These are phyloP conservation scores for Conomelus anceps DNA, from an alignment of 2,888 invertebrate species.

Conservation along the genomic window DNA sequence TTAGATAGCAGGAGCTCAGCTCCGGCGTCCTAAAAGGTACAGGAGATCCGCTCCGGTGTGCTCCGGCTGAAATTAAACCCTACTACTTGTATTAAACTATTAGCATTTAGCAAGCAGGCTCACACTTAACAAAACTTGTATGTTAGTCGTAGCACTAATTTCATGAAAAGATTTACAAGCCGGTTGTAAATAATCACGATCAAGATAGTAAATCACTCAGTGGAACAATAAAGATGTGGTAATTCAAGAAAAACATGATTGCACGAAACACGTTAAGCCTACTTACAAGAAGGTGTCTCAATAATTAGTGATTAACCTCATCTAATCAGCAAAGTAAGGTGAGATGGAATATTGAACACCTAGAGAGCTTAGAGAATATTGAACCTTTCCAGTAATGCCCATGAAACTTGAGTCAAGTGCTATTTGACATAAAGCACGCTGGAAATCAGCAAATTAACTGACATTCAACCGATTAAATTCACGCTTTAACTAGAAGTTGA, in stretches of 20 bases:
- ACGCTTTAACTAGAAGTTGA: not conserved
- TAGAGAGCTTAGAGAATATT: too few relatives aligned
- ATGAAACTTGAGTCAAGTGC: not conserved
- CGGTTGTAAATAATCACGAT: not conserved
- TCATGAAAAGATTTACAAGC: not conserved
- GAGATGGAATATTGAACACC: too few relatives aligned
- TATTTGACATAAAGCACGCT: not conserved
- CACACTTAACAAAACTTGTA: too few relatives aligned
- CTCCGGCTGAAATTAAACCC: too few relatives aligned
- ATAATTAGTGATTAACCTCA: not conserved
- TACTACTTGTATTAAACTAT: too few relatives aligned
- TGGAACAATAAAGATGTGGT: not conserved
- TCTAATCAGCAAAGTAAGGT: not conserved
- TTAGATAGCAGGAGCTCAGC: too few relatives aligned
- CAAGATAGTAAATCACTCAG: not conserved
- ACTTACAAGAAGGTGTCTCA: not conserved
- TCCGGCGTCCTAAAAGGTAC: too few relatives aligned
- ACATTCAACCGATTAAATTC: not conserved
- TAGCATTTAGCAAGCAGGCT: too few relatives aligned
- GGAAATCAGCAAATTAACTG: not conserved
- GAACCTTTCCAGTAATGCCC: not conserved
- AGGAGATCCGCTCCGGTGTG: too few relatives aligned
- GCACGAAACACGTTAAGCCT: too few relatives aligned
- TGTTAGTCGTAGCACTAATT: not conserved
- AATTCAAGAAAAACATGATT: not conserved